Evolutionary conservation across 2,113 vertebrate species (phyloP).

Genomic region (Diphyllodes magnificus): DNA sequence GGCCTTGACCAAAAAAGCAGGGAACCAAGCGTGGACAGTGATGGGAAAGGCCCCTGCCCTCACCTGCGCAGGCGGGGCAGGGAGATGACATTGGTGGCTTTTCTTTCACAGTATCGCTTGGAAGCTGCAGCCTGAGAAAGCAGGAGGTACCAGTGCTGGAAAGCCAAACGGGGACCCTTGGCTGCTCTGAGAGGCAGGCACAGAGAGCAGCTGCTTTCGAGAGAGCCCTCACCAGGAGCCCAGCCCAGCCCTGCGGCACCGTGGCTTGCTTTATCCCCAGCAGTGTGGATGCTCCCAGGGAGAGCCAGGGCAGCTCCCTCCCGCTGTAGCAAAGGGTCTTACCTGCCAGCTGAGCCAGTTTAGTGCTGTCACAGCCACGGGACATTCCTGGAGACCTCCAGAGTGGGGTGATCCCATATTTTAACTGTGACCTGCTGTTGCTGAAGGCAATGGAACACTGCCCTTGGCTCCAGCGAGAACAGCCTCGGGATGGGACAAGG

Average conservation of each 20-base stretch:
- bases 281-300: neutral
- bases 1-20: neutral
- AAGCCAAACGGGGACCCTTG: neutral
- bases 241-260: neutral
- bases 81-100: neutral
- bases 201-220: neutral
- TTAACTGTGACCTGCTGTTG: neutral
- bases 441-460: neutral
- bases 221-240: neutral
- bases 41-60: conserved; percentile 6
- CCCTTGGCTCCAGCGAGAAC: conserved; percentile 10
- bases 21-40: neutral
- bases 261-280: neutral
- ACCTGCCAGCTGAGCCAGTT: neutral
- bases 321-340: rapidly evolving
- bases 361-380: neutral
- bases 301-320: neutral
- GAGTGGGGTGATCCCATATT: neutral
- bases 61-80: neutral
- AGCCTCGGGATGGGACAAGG: neutral
- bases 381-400: neutral
- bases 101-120: conserved; percentile 18
- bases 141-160: neutral
- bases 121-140: conserved; percentile 9
- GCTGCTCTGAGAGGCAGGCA: neutral